A percentile compares a stretch with the other conserved stretches of the same genome.
Evolutionary conservation across 1,140 invertebrate genomes (phyloP).

Genomic region (Neelides sp.): DNA sequence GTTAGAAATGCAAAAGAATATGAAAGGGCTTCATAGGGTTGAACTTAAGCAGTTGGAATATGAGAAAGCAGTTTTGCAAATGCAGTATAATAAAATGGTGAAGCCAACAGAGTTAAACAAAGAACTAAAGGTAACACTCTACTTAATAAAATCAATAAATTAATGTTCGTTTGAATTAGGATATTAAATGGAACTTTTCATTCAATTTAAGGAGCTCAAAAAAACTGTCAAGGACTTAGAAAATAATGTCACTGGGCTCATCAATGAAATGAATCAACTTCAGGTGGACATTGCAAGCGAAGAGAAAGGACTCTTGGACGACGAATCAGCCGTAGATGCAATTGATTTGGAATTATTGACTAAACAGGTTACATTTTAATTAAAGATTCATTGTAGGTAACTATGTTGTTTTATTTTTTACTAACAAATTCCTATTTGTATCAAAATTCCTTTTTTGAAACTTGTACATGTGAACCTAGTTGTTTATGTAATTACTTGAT

Average conservation of each 20-base stretch:
- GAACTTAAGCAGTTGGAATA: conserved; percentile 28
- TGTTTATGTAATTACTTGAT: not conserved
- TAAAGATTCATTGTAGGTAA: too few species aligned
- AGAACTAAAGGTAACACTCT: conserved; percentile 22
- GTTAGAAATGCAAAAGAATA: conserved; percentile 22
- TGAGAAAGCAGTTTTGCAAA: conserved; percentile 23
- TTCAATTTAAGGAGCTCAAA: conserved; percentile 11
- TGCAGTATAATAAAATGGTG: conserved; percentile 23
- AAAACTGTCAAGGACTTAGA: conserved; percentile 21
- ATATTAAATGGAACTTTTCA: not conserved
- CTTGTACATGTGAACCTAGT: not conserved
- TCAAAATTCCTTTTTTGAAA: not conserved
- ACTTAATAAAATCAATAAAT: too few species aligned
- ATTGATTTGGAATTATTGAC: conserved; percentile 23
- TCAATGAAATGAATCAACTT: conserved; percentile 25
- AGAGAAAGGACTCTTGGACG: conserved; percentile 16
- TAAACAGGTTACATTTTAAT: conserved; percentile 23
- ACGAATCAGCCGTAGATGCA: conserved; percentile 20
- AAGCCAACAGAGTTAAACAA: conserved; percentile 25
- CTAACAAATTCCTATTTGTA: not conserved
- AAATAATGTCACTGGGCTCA: conserved; percentile 20
- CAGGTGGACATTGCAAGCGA: conserved; percentile 18
- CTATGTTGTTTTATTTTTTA: too few species aligned
- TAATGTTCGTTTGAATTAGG: not conserved
- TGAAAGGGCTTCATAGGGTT: conserved; percentile 22